Conservation (phyloP, 1,140 invertebrate species). For the Eulimnadia texana region DNA sequence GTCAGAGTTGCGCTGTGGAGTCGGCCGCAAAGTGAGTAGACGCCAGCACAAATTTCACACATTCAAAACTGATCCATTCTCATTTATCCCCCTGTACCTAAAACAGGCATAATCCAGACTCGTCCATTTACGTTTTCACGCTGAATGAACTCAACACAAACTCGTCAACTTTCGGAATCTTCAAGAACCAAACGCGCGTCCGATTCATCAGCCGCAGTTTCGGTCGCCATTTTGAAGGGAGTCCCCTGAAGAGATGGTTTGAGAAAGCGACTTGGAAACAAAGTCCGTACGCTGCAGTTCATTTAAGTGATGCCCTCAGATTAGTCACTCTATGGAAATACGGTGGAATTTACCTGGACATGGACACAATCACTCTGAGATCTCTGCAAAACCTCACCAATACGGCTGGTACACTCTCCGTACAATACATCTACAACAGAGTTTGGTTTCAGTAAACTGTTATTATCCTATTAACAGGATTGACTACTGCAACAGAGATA, state of each 20-base stretch:
- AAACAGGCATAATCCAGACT: not conserved
- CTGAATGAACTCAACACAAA: not conserved
- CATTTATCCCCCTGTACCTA: not conserved
- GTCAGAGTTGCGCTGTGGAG: not conserved
- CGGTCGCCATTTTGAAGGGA: not conserved
- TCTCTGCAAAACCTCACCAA: not conserved
- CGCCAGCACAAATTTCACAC: not conserved
- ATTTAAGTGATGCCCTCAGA: slow-evolving; percentile 50
- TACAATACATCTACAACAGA: no score
- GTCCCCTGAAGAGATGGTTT: not conserved
- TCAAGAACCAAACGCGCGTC: not conserved
- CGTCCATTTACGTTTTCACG: not conserved
- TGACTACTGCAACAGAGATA: not conserved
- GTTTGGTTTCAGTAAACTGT: no score
- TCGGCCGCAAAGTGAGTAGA: not conserved
- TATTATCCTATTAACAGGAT: no score
- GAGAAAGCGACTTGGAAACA: not conserved
- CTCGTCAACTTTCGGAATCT: not conserved
- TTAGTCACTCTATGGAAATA: slow-evolving; percentile 58
- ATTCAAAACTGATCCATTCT: no score
- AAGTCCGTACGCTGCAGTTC: slow-evolving; percentile 27
- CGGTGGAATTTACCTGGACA: slow-evolving; percentile 59
- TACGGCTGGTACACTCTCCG: not conserved
- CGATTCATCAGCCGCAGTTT: not conserved
- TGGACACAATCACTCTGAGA: slow-evolving; percentile 43